These are phyloP conservation scores for Numenius phaeopus DNA, from an alignment of 2,797 vertebrate genomes.

Conservation along the genomic window DNA sequence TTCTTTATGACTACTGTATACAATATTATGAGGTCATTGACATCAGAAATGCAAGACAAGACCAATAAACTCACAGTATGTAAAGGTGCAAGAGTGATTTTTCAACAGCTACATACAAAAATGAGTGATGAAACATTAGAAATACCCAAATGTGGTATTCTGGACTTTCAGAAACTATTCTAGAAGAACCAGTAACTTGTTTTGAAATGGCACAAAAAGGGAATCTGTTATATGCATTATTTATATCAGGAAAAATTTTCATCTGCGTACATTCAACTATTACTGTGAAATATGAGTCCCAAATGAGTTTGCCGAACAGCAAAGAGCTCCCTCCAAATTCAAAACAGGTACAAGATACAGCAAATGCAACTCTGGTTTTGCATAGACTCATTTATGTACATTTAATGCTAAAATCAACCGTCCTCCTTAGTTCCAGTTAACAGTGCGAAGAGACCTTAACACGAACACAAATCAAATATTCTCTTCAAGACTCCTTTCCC, in stretches of 20 bases:
- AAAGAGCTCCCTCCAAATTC: background rate
- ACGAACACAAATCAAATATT: background rate
- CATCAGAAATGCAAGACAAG: slow-evolving; percentile 7
- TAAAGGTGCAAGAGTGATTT: background rate
- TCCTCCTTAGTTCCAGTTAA: background rate
- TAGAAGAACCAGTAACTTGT: background rate
- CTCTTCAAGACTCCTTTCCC: background rate
- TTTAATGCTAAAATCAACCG: background rate
- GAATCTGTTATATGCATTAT: background rate
- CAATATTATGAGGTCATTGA: background rate
- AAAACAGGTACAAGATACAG: background rate
- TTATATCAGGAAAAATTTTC: background rate
- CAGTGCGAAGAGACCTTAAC: background rate
- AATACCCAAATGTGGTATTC: background rate
- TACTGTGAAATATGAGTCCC: background rate
- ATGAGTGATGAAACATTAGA: background rate
- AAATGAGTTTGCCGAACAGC: background rate
- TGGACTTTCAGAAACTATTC: background rate
- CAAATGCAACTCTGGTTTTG: background rate
- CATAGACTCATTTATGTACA: background rate
- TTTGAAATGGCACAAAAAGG: slow-evolving; percentile 25
- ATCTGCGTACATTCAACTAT: background rate
- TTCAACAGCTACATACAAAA: slow-evolving; percentile 24
- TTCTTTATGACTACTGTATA: background rate
- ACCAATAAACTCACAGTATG: background rate